Base-by-base conservation (phyloP, 2,113 vertebrate genomes). In the western clawed frog (Xenopus tropicalis) region DNA sequence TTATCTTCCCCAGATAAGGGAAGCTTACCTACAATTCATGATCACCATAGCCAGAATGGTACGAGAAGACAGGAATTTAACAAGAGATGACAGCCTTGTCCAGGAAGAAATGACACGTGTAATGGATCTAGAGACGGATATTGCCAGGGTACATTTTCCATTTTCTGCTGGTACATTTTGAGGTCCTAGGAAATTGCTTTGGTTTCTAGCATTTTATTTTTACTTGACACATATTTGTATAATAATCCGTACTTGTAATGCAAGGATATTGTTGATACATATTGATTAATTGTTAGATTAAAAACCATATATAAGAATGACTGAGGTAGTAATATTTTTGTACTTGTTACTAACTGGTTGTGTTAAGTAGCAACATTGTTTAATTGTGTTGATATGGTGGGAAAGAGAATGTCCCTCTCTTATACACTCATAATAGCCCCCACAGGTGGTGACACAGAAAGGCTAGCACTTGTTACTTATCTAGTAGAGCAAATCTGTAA, bases 21-120 rank as follows among this genome's bases (percentile, higher is more conserved):
- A 96, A 20, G 95, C 95, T 67, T 98, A 99, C 77, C 88, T 98
- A 68, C 91, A 95, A 80, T 95, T 96, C 86, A 99, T 99, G 96
- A 79, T 91, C 74, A 88, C 89, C 0, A 86, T 98, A 9, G 96
- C 93, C 14, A 90, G 83, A 61, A 96, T 98, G 86, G 92, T 94
- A 24, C 85, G 96, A 21, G 91, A 90, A 25, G 96, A 97, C 88
- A 79, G 82, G 80, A 93, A 93, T 16, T 48, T 95, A 57, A 91
- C 95, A 1, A 86, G 78, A 79, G 84, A 96, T 0, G 88, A 89
- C 4, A 56, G 77, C 46, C 88, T 79, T 23, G 94, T 98, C 68
- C 90, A 82, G 78, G 83, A 94, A 70, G 96, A 99, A 70, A 96
- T 98, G 94, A 74, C 21, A 56, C 90, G 90, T 82, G 96, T 98